Evolutionary conservation across 2,113 vertebrate genomes (phyloP).

Genomic region (Petaurus breviceps): DNA sequence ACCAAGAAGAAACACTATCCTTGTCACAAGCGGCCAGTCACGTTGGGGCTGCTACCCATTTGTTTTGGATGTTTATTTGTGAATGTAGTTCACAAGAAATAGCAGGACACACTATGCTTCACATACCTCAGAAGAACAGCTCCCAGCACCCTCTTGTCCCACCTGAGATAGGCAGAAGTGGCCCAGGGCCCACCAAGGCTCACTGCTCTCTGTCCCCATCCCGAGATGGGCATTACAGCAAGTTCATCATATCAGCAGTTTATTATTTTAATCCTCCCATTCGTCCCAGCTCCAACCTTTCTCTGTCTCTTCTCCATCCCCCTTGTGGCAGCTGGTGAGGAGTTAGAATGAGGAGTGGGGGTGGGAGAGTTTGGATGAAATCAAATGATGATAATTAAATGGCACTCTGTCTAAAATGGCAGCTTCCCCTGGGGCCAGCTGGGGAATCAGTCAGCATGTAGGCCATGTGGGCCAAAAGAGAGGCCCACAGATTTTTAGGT

Average conservation of each 20-base stretch:
- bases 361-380: slow-evolving; percentile 70
- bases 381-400: slow-evolving; percentile 73
- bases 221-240: not conserved
- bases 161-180: slow-evolving; percentile 60
- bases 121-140: slow-evolving; percentile 6
- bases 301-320: not conserved
- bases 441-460: slow-evolving; percentile 62
- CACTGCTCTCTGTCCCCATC: slow-evolving; percentile 40
- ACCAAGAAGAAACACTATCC: not conserved
- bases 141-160: slow-evolving; percentile 16
- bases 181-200: slow-evolving; percentile 34
- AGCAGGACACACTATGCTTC: slow-evolving; percentile 12
- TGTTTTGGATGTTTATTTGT: slow-evolving; percentile 54
- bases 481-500: slow-evolving; percentile 22
- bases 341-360: slow-evolving; percentile 62
- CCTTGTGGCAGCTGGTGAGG: slow-evolving; percentile 46
- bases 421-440: slow-evolving; percentile 49
- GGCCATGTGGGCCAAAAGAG: slow-evolving; percentile 39
- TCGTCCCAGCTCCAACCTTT: not conserved
- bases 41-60: slow-evolving; percentile 36
- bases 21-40: not conserved
- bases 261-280: not conserved
- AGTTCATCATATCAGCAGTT: not conserved
- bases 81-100: slow-evolving; percentile 61
- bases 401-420: slow-evolving; percentile 53